Percentiles rank a stretch among this genome's conserved stretches.
Evolutionary conservation across 2,888 invertebrate genomes (phyloP).

Genomic region (Hermaeophaga mercurialis): DNA sequence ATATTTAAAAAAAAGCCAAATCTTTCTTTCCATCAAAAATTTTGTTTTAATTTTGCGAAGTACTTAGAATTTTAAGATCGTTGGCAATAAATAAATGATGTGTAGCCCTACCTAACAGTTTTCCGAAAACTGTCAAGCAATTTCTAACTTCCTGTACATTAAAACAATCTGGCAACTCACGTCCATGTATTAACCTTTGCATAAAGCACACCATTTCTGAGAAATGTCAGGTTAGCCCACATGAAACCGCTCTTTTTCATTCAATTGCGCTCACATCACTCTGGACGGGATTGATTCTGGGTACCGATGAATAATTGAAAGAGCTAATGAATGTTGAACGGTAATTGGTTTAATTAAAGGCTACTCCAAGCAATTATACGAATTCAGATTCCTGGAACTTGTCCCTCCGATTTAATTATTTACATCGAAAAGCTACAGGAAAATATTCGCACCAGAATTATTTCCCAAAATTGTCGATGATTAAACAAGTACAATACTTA

Average conservation of each 20-base stretch:
- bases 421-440: slow-evolving; percentile 2
- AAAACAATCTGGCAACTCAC: slow-evolving; percentile 2
- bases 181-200: slow-evolving; percentile 22
- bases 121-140: neutral
- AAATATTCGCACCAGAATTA: too few species aligned
- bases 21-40: too few species aligned
- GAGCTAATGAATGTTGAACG: slow-evolving; percentile 34
- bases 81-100: too few species aligned
- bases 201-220: slow-evolving; percentile 24
- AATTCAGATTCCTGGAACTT: slow-evolving; percentile 13
- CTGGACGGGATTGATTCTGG: slow-evolving; percentile 31
- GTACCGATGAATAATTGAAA: slow-evolving; percentile 32
- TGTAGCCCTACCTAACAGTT: too few species aligned
- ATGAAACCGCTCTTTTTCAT: slow-evolving; percentile 20
- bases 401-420: slow-evolving; percentile 10
- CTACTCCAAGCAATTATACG: slow-evolving; percentile 34
- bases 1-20: too few species aligned
- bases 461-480: too few species aligned
- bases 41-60: too few species aligned
- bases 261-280: slow-evolving; percentile 25
- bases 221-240: slow-evolving; percentile 24
- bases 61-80: too few species aligned
- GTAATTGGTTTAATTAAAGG: slow-evolving; percentile 40
- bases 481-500: too few species aligned
- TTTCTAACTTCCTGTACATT: slow-evolving; percentile 1